Percentiles rank a stretch among this genome's conserved stretches.
phyloP scores from a whole-genome alignment of 2,797 vertebrate species.

The Kryptopterus vitreolus region DNA sequence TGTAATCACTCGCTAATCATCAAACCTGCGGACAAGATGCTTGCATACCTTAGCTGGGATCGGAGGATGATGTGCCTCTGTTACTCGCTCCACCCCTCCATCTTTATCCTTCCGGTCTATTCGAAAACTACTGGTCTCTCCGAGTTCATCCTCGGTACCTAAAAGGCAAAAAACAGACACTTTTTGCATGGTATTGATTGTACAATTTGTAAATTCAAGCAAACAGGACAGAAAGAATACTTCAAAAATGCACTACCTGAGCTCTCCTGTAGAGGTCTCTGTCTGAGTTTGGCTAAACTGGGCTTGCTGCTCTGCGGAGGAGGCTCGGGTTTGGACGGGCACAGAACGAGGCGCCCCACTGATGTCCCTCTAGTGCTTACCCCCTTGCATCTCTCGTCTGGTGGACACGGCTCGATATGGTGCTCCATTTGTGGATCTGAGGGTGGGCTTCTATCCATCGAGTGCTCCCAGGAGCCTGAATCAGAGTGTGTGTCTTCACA shows the following conservation, averaged over 20 bases:
- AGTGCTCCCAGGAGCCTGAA: slow-evolving; percentile 32
- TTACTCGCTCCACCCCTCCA: slow-evolving; percentile 53
- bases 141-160: slow-evolving; percentile 69
- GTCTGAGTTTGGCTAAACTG: slow-evolving; percentile 75
- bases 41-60: slow-evolving; percentile 73
- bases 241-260: slow-evolving; percentile 70
- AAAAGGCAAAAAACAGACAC: slow-evolving; percentile 7
- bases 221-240: not conserved
- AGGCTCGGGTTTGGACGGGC: slow-evolving; percentile 71
- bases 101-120: slow-evolving; percentile 66
- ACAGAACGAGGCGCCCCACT: slow-evolving; percentile 50
- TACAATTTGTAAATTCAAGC: not conserved
- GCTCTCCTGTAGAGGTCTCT: slow-evolving; percentile 81
- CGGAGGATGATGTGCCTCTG: slow-evolving; percentile 70
- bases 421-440: slow-evolving; percentile 53
- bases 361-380: slow-evolving; percentile 36
- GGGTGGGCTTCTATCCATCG: slow-evolving; percentile 22
- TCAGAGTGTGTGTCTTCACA: slow-evolving; percentile 27
- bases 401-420: slow-evolving; percentile 37
- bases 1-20: too few species aligned
- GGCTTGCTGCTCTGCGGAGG: slow-evolving; percentile 80
- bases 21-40: too few species aligned
- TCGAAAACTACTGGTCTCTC: slow-evolving; percentile 63
- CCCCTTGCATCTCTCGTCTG: slow-evolving; percentile 64
- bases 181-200: not conserved